Evolutionary conservation across 2,797 vertebrate species (phyloP), one percentile per base, ranked within the genome.

Genomic region (Lates japonicus): DNA sequence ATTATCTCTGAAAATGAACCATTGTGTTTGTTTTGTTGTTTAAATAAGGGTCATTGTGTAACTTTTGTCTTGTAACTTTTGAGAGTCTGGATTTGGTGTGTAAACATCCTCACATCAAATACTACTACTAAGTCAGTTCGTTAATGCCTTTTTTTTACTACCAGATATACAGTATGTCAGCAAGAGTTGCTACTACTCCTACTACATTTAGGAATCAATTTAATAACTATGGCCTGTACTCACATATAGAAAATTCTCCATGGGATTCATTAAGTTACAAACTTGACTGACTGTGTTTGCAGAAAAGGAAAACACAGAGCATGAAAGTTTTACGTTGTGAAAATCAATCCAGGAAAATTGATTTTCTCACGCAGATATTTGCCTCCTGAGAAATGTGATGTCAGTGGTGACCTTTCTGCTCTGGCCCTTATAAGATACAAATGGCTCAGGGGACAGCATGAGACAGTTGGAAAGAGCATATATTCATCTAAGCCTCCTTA

Each of bases 341-440:
- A 81, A 87, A 90, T 90, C 77, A 90, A 92, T 84, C 63, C 58
- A n/a, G 61, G 51, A 13, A 65, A 85, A 92, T 92, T 52, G 25
- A 87, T 90, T 85, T 88, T 67, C 51, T 81, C 59, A 70, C 74
- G 65, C 78, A 63, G 84, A 85, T 82, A 86, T 91, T 82, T 81
- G 67, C 87, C 80, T 66, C 74, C 37, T 84, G 90, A 91, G 86
- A 75, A 90, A 94, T 93, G 80, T 77, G 65, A 86, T 87, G 91
- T 92, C 88, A 81, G 58, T 16, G 20, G 7, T 93, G 93, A 93
- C 93, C 91, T 94, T 94, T 94, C 78, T 83, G 78, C 71, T 88
- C 37, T 41, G 68, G 80, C 74, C 78, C 71, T 85, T 84, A 76
- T 76, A 80, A 82, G 88, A 88, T 89, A 87, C 90, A 86, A 92